phyloP scores from a whole-genome alignment of 2,888 invertebrate genomes.

The Tetragonula carbonaria region DNA sequence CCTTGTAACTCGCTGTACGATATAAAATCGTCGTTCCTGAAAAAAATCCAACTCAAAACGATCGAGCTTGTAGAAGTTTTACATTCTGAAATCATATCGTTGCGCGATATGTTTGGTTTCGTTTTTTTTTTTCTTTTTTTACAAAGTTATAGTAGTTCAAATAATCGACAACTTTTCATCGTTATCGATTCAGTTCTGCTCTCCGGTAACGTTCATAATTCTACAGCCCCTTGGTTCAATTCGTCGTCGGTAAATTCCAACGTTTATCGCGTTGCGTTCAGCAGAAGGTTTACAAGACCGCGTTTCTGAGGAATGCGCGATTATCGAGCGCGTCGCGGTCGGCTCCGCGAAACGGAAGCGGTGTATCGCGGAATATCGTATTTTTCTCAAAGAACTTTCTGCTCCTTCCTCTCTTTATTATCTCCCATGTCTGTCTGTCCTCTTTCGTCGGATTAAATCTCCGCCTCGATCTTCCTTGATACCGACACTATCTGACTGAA shows the following conservation, averaged over 20 bases:
- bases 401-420: too few species aligned
- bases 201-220: constrained; percentile 34
- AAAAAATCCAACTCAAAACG: too few species aligned
- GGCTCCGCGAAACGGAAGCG: neutral
- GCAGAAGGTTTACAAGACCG: neutral
- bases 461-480: neutral
- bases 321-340: constrained; percentile 7
- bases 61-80: too few species aligned
- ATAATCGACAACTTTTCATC: too few species aligned
- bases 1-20: too few species aligned
- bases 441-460: neutral
- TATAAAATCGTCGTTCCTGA: too few species aligned
- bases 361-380: neutral
- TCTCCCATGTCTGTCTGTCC: too few species aligned
- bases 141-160: too few species aligned
- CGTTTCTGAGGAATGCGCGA: neutral
- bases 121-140: too few species aligned
- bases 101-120: too few species aligned
- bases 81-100: too few species aligned
- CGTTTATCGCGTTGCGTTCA: constrained; percentile 49
- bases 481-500: constrained; percentile 12
- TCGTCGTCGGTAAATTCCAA: constrained; percentile 51
- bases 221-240: constrained; percentile 18
- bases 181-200: too few species aligned
- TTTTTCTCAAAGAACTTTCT: constrained; percentile 4